Conservation (phyloP, 2,797 vertebrate genomes). For the Chaetodon trifasciatus region DNA sequence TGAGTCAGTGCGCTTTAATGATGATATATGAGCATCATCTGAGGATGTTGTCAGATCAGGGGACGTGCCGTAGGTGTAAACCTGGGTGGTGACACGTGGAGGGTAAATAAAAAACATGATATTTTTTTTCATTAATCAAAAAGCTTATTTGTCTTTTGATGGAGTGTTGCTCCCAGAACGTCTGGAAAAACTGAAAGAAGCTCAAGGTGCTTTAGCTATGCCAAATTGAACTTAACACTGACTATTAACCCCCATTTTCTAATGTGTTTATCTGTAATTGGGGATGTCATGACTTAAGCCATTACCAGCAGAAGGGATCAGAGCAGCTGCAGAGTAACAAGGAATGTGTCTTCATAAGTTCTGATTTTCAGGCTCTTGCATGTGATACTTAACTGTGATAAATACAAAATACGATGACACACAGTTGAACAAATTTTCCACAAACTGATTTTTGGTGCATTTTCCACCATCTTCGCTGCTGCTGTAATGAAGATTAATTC, state of each 20-base stretch:
- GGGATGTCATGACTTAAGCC: constrained; percentile 35
- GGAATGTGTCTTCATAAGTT: constrained; percentile 14
- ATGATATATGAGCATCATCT: constrained; percentile 73
- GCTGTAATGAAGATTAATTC: constrained; percentile 62
- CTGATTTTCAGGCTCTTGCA: constrained; percentile 20
- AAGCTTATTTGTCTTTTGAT: constrained; percentile 52
- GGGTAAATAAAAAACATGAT: constrained; percentile 51
- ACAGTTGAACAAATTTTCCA: constrained; percentile 27
- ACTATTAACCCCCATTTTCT: constrained; percentile 58
- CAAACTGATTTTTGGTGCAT: constrained; percentile 29
- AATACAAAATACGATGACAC: constrained; percentile 16
- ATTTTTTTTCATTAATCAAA: constrained; percentile 38
- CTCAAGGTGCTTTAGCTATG: constrained; percentile 37
- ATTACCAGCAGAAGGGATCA: constrained; percentile 30
- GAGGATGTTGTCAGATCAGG: constrained; percentile 67
- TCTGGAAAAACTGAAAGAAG: constrained; percentile 15
- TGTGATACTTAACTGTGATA: constrained; percentile 2
- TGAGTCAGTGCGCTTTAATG: constrained; percentile 64
- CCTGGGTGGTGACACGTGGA: constrained; percentile 48
- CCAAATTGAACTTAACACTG: constrained; percentile 51
- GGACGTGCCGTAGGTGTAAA: constrained; percentile 51
- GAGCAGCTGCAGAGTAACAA: constrained; percentile 14
- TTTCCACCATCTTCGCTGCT: constrained; percentile 23
- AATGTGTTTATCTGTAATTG: constrained; percentile 62
- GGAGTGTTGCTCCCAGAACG: constrained; percentile 39